Conservation (phyloP, 1,140 invertebrate species). For the Lycorma delicatula region DNA sequence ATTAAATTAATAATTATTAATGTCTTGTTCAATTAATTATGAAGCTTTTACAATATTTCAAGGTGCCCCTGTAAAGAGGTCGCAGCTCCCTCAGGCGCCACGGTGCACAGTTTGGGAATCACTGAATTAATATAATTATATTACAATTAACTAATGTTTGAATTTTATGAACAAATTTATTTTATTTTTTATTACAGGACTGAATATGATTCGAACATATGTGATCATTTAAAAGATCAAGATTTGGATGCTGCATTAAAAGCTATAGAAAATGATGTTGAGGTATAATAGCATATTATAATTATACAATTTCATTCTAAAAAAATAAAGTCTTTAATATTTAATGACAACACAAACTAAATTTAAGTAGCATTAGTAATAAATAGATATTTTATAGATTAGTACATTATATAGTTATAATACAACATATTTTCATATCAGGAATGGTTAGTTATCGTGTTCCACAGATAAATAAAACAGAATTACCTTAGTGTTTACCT, state of each 20-base stretch:
- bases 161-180: not conserved
- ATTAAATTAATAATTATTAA: not conserved
- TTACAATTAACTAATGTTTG: not conserved
- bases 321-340: not conserved
- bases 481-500: too few relatives aligned
- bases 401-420: not conserved
- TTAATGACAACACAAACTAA: not conserved
- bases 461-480: too few relatives aligned
- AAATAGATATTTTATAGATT: not conserved
- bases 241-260: conserved; percentile 35
- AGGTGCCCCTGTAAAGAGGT: too few relatives aligned
- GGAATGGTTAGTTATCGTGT: not conserved
- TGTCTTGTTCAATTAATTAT: not conserved
- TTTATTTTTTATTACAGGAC: conserved; percentile 13
- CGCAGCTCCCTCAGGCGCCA: not conserved
- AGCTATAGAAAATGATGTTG: conserved; percentile 30
- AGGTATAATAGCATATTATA: conserved; percentile 20
- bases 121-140: not conserved
- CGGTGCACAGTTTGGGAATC: not conserved
- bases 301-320: not conserved
- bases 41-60: not conserved
- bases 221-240: conserved; percentile 24
- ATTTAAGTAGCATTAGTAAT: not conserved
- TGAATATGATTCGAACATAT: conserved; percentile 10
- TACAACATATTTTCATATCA: not conserved